Base-by-base conservation (phyloP, 2,797 vertebrate genomes). In the Bovichtus variegatus region DNA sequence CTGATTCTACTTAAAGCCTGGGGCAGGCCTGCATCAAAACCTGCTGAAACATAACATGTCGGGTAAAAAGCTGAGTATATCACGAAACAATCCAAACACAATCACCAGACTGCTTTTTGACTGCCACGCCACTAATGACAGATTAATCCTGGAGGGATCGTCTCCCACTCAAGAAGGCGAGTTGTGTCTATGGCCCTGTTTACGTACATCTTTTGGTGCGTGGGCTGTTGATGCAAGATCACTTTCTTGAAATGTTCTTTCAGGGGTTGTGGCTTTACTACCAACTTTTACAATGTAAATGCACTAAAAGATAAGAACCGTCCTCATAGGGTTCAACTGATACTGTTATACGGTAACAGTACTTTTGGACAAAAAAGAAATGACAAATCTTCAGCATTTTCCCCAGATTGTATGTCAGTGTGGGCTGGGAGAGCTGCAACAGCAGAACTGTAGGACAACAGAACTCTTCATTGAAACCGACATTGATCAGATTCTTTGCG, bases 41-140 rank as follows among this genome's bases (percentile, higher is more conserved):
- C 75, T 84, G 84, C 88, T 82, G 81, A 90, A 89, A 90, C 86
- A 79, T 11, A 89, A 81, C 85, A 72, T 82, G 83, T 69, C 76
- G 86, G 80, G 60, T n/a, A 87, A 89, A 83, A 90, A 62, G 80
- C 71, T 68, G 66, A 85, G 78, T 53, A 73, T 71, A 72, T 85
- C 76, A 53, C 2, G n/a, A 87, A 88, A 79, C 71, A 85, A 89
- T 90, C 78, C 11, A 23, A 46, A 65, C 50, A 79, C 68, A 86
- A 86, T 89, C 88, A 75, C 23, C 58, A 61, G 36, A 47, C 61
- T 61, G 13, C 31, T 74, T 78, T n/a, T 76, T n/a, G 23, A 36
- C 19, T 41, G 21, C 76, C n/a, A n/a, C n/a, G n/a, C 82, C 29
- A 44, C 54, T 70, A 55, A 61, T 62, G 53, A 78, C 70, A 78